Evolutionary conservation across 2,888 invertebrate species (phyloP), one percentile per base, ranked within the genome.

Genomic region (Chesias legatella): DNA sequence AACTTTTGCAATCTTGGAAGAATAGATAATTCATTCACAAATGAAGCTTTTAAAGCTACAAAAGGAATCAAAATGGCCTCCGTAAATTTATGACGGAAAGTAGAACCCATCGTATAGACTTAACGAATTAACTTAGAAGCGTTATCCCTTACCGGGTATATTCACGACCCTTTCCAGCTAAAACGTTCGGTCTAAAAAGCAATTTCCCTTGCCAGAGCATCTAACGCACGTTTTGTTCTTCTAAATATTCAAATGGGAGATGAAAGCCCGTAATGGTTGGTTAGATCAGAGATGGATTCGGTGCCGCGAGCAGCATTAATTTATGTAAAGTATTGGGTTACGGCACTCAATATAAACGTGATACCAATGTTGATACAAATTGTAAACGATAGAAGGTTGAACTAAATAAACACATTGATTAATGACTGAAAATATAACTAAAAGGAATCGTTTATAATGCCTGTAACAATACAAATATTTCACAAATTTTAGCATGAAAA

Each of bases 241-340:
- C 64, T 63, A 71, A 69, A 79, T 79, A 83, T 83, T 79, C 79
- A 83, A 82, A 82, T 77, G 58, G 53, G 59, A 63, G 65, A 72
- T 74, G 75, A 77, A 72, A 73, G 69, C 67, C 54, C 49, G 80
- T 67, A 72, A 81, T 73, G 84, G 79, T 82, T 82, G 74, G 79
- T 80, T 82, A 79, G 68, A 60, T 65, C 60, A 56, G 67, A 67
- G 69, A 79, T 75, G 70, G 70, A 70, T 69, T 63, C 67, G 60
- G 53, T 53, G 52, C 48, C 53, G 56, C 58, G 37, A 53, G 63
- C 61, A 61, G 73, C 73, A 69, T 75, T 80, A 81, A 82, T 82
- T 79, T 78, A 79, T 76, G 75, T 69, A 75, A 75, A 75, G 75
- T 78, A 81, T 83, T 73, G 70, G 65, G 76, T 82, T 79, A 81